Evolutionary conservation across 2,113 vertebrate species (phyloP).

Genomic region (Cyphomyrus discorhynchus): DNA sequence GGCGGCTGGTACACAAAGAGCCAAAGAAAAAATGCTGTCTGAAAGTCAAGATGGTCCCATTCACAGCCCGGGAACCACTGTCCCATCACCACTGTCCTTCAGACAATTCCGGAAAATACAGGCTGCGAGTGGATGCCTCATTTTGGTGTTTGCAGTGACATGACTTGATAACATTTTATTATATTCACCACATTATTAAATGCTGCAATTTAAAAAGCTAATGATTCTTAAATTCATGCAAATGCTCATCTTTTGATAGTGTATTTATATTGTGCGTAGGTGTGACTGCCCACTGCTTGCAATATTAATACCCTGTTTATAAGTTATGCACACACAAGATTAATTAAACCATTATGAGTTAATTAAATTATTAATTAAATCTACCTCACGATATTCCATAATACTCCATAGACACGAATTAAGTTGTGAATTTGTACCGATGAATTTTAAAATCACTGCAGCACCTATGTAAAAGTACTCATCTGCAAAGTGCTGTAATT

Average conservation of each 20-base stretch:
- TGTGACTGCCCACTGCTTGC: background rate
- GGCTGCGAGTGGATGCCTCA: background rate
- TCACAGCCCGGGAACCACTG: background rate
- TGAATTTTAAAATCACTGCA: background rate
- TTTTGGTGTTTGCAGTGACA: background rate
- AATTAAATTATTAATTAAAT: background rate
- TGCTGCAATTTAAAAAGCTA: background rate
- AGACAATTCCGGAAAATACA: background rate
- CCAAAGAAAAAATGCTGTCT: background rate
- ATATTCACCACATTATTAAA: background rate
- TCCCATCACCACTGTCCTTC: background rate
- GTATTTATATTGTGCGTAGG: background rate
- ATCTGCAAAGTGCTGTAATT: background rate
- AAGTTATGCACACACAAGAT: background rate
- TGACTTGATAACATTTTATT: background rate
- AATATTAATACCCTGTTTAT: background rate
- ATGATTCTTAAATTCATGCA: background rate
- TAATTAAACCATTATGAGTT: background rate
- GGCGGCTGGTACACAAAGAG: background rate
- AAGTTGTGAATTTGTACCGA: background rate
- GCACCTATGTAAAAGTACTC: background rate
- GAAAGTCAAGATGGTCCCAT: background rate
- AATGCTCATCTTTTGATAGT: background rate
- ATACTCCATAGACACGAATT: background rate
- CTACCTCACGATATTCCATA: background rate